Conservation (phyloP, 1,140 invertebrate species). For the Chionoecetes opilio region DNA sequence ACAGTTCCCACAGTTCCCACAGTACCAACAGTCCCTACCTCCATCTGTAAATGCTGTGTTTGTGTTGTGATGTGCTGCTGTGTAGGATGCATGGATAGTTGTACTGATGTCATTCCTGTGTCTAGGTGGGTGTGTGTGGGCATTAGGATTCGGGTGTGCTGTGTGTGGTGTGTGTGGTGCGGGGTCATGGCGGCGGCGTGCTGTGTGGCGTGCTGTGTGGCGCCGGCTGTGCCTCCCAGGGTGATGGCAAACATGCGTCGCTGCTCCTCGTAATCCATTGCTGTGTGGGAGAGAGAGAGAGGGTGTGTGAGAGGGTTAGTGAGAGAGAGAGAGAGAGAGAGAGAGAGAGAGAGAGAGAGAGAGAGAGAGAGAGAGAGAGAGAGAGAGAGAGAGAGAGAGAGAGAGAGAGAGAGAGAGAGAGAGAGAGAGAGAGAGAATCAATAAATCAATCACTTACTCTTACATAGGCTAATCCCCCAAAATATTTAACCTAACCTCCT, state of each 20-base stretch:
- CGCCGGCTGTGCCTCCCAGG: slow-evolving; percentile 46
- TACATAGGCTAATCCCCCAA: too few species aligned
- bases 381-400: too few species aligned
- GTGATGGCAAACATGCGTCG: slow-evolving; percentile 72
- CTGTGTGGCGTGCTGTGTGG: slow-evolving; percentile 32
- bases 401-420: background rate
- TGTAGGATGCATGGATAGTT: background rate
- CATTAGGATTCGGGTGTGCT: slow-evolving; percentile 45
- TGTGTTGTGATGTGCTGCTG: slow-evolving; percentile 5
- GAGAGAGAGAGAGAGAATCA: background rate
- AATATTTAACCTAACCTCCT: too few species aligned
- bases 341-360: slow-evolving; percentile 66
- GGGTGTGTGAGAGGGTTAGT: background rate
- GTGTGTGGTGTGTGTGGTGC: background rate
- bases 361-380: background rate
- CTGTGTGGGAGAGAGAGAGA: too few species aligned
- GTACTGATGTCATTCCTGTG: background rate
- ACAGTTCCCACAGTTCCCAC: background rate
- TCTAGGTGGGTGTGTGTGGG: slow-evolving; percentile 15
- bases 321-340: slow-evolving; percentile 61
- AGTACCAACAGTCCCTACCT: background rate
- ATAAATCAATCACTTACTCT: too few species aligned
- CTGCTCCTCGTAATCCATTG: slow-evolving; percentile 69
- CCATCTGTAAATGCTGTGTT: background rate
- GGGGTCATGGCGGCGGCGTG: background rate